Evolutionary conservation across 1,140 invertebrate genomes (phyloP).

Genomic region (Chymomyza costata): DNA sequence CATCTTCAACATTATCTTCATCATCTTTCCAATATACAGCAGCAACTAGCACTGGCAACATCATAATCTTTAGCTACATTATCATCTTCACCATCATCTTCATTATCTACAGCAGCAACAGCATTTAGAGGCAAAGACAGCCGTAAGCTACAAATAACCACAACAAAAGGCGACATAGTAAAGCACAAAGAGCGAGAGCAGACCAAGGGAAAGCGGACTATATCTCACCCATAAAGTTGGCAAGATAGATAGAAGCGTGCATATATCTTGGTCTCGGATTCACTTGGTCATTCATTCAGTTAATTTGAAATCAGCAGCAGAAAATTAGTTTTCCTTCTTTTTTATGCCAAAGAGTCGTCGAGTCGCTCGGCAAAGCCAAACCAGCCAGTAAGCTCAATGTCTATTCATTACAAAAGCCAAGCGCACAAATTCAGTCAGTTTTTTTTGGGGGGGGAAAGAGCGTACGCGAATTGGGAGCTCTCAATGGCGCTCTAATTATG

Average conservation of each 20-base stretch:
- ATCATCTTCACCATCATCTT: background rate
- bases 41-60: background rate
- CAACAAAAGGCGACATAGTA: background rate
- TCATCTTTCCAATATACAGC: background rate
- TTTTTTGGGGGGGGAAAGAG: conserved; percentile 3
- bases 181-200: too few species aligned
- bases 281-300: conserved; percentile 59
- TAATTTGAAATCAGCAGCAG: conserved; percentile 74
- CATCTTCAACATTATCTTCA: background rate
- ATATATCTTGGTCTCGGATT: conserved; percentile 29
- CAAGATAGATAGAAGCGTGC: conserved; percentile 8
- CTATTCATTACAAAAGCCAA: background rate
- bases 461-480: conserved; percentile 5
- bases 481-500: conserved; percentile 21
- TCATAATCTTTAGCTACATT: background rate
- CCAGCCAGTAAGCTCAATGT: background rate
- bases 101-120: background rate
- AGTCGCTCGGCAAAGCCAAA: conserved; percentile 7
- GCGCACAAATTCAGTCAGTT: background rate
- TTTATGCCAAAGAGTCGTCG: conserved; percentile 3
- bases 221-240: too few species aligned
- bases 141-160: background rate
- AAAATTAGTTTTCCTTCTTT: conserved; percentile 69
- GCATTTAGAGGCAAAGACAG: background rate
- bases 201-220: too few species aligned